Base-by-base conservation (phyloP, 2,797 vertebrate genomes). In the Halcyon leucocephala region DNA sequence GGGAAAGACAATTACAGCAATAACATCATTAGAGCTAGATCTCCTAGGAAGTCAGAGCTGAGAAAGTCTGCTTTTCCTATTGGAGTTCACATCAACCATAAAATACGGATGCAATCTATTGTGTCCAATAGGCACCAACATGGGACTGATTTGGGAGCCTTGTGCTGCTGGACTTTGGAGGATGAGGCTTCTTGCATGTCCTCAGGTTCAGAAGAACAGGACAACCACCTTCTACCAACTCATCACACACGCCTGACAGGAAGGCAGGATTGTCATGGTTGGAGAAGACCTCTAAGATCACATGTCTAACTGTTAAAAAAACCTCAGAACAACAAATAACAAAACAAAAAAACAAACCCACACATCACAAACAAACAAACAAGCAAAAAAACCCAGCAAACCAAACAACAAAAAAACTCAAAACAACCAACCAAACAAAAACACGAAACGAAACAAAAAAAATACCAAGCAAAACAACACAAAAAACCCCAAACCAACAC, bases 1-100 rank as follows among this genome's bases (percentile, higher is more conserved):
- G 79, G 11, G 26, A 81, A 94, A 54, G 60, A 82, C 31, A 95
- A 86, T 90, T 96, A 78, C 22, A 95, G 65, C 67, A 87, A 81
- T 62, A 90, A 51, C 55, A 77, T 71, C 51, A 60, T 91, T 78
- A 94, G 54, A 76, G 8, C 19, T 72, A 28, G 55, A 66, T 7
- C 22, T 86, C 52, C 74, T 79, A 35, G 61, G 86, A 93, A 42
- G n/a, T 5, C 12, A 49, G 31, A 91, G 69, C 19, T 78, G 31
- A 76, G 57, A 85, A 79, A 69, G 22, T 77, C 14, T 37, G 6
- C 2, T 24, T 82, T 76, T 78, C 31, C 61, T 83, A 3, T 18
- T 64, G n/a, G 28, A 66, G 7, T 83, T 91, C 65, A 51, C 17
- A 61, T 80, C 3, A 41, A 19, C 20, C 33, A 37, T 24, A n/a